A percentile compares a stretch with the other conserved stretches of the same genome.
phyloP scores from a whole-genome alignment of 2,797 vertebrate species.

The Clamator glandarius region DNA sequence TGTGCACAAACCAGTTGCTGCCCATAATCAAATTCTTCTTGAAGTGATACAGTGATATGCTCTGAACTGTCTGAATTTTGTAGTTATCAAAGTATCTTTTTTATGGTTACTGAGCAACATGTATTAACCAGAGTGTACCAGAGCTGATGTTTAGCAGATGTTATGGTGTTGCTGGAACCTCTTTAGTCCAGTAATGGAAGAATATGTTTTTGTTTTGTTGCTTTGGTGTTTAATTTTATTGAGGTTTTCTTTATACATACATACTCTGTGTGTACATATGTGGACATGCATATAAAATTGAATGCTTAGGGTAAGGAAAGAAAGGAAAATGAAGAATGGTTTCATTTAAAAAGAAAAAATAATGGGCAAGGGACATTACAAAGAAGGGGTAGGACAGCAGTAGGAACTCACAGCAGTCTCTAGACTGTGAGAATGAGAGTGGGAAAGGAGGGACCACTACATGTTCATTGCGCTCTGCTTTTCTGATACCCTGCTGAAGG shows the following conservation, averaged over 20 bases:
- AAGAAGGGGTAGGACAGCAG: background rate
- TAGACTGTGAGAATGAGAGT: background rate
- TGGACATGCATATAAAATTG: conserved; percentile 66
- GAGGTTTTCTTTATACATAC: conserved; percentile 61
- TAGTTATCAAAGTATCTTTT: conserved; percentile 65
- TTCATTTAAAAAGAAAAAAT: background rate
- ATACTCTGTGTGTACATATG: conserved; percentile 55
- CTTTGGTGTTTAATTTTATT: conserved; percentile 71
- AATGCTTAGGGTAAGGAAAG: conserved; percentile 8
- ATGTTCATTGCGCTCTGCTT: background rate
- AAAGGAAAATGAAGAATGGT: conserved; percentile 12
- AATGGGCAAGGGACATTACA: background rate
- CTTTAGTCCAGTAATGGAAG: conserved; percentile 61
- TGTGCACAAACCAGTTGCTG: background rate
- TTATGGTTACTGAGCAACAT: conserved; percentile 63
- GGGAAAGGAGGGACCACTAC: background rate
- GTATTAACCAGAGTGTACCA: conserved; percentile 49
- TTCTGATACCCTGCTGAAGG: background rate
- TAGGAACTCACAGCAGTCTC: background rate
- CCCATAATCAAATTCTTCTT: background rate
- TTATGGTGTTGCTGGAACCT: conserved; percentile 54
- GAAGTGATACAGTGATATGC: conserved; percentile 18
- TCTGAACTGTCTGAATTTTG: conserved; percentile 57
- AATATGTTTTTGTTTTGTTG: conserved; percentile 72
- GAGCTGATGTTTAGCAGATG: conserved; percentile 69